phyloP scores from a whole-genome alignment of 2,113 vertebrate species.

The Ctenodactylus gundi region DNA sequence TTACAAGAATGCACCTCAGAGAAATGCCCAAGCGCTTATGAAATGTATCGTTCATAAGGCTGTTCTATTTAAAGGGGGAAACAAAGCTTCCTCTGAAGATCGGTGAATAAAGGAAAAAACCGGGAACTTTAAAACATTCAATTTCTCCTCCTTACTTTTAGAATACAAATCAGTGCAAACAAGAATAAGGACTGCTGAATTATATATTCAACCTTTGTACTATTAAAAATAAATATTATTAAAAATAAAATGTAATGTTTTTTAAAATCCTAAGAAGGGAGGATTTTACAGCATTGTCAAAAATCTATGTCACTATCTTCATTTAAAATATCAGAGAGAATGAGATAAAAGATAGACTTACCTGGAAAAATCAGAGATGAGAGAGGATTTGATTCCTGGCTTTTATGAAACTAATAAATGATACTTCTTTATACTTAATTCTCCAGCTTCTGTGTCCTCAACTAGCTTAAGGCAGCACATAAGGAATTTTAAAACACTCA shows the following conservation, averaged over 20 bases:
- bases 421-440: not conserved
- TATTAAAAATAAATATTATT: conserved; percentile 60
- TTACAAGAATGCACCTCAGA: conserved; percentile 46
- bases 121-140: conserved; percentile 46
- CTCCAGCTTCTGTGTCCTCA: not conserved
- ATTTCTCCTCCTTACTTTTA: conserved; percentile 50
- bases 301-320: not conserved
- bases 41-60: conserved; percentile 57
- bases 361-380: not conserved
- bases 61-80: conserved; percentile 57
- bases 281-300: not conserved
- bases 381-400: not conserved
- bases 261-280: conserved; percentile 27
- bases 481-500: not conserved
- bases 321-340: not conserved
- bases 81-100: conserved; percentile 42
- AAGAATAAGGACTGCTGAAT: conserved; percentile 40
- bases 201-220: conserved; percentile 17
- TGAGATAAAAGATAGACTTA: not conserved
- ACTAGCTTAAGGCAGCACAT: not conserved
- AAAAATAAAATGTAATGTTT: conserved; percentile 36
- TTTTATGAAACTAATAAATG: not conserved
- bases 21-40: conserved; percentile 52
- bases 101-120: conserved; percentile 55
- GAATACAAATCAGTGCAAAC: conserved; percentile 63